Conservation (phyloP, 2,797 vertebrate genomes). For the Coreius guichenoti region DNA sequence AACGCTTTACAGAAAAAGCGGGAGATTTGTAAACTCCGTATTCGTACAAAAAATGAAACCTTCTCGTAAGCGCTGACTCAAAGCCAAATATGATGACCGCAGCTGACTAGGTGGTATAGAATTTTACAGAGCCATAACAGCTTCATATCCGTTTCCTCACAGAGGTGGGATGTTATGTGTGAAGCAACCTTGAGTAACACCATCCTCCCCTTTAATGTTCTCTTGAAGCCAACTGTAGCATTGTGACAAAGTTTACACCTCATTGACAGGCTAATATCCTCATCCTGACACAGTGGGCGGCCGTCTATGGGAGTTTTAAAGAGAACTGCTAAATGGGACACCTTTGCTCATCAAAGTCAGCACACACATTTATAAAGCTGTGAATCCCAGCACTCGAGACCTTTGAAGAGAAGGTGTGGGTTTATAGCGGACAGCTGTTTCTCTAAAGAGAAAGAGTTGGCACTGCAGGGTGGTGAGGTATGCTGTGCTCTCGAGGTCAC, state of each 20-base stretch:
- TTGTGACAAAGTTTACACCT: conserved; percentile 73
- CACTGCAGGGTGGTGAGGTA: conserved; percentile 64
- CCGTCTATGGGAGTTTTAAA: conserved; percentile 68
- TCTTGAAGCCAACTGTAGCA: conserved; percentile 66
- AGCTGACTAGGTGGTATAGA: conserved; percentile 39
- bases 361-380: conserved; percentile 69
- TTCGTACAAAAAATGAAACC: conserved; percentile 8
- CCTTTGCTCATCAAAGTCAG: conserved; percentile 74
- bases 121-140: conserved; percentile 56
- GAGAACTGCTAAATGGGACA: conserved; percentile 72
- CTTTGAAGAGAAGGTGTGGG: conserved; percentile 65
- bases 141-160: conserved; percentile 52
- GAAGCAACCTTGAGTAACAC: conserved; percentile 49
- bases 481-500: conserved; percentile 18
- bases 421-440: conserved; percentile 73
- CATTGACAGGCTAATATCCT: conserved; percentile 77
- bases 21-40: conserved; percentile 1
- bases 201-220: conserved; percentile 56
- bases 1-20: conserved; percentile 5
- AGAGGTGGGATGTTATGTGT: conserved; percentile 44
- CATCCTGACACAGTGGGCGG: conserved; percentile 66
- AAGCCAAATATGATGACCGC: conserved; percentile 21
- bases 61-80: conserved; percentile 23
- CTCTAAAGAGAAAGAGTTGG: conserved; percentile 40
- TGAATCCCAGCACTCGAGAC: conserved; percentile 66